Conservation (phyloP, 2,888 invertebrate species). For the Clunio marinus region DNA sequence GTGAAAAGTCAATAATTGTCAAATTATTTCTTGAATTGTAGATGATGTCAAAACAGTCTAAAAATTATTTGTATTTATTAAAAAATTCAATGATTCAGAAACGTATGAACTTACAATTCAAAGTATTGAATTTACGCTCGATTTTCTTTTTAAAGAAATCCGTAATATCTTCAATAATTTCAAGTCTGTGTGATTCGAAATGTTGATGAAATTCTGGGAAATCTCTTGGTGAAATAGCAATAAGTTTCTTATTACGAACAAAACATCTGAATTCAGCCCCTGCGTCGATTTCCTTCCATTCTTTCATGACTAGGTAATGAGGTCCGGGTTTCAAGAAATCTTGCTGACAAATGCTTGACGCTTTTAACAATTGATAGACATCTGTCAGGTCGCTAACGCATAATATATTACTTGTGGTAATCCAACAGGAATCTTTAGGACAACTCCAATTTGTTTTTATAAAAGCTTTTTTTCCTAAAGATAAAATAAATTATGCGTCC, state of each 20-base stretch:
- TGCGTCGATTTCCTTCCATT: slow-evolving; percentile 43
- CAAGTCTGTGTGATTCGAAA: slow-evolving; percentile 40
- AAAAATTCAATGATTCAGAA: not conserved
- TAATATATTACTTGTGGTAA: slow-evolving; percentile 42
- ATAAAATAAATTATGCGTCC: no score
- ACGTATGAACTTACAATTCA: slow-evolving; percentile 41
- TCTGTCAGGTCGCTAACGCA: slow-evolving; percentile 41
- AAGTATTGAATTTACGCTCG: slow-evolving; percentile 41
- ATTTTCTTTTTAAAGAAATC: slow-evolving; percentile 42
- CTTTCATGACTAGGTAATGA: slow-evolving; percentile 41
- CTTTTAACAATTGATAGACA: slow-evolving; percentile 42
- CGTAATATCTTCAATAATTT: slow-evolving; percentile 42
- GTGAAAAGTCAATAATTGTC: slow-evolving; percentile 42
- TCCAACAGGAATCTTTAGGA: slow-evolving; percentile 42
- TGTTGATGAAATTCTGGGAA: slow-evolving; percentile 42
- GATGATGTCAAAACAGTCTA: slow-evolving; percentile 42
- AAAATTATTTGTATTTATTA: not conserved
- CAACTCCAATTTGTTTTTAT: slow-evolving; percentile 43
- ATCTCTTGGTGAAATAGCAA: slow-evolving; percentile 42
- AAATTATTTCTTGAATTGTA: slow-evolving; percentile 41
- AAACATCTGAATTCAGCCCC: slow-evolving; percentile 43
- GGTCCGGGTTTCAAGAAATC: slow-evolving; percentile 38
- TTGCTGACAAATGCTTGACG: slow-evolving; percentile 41
- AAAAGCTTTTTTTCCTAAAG: slow-evolving; percentile 39
- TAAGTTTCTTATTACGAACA: slow-evolving; percentile 40